Conservation (phyloP, 2,113 vertebrate species). For the Petromus typicus region DNA sequence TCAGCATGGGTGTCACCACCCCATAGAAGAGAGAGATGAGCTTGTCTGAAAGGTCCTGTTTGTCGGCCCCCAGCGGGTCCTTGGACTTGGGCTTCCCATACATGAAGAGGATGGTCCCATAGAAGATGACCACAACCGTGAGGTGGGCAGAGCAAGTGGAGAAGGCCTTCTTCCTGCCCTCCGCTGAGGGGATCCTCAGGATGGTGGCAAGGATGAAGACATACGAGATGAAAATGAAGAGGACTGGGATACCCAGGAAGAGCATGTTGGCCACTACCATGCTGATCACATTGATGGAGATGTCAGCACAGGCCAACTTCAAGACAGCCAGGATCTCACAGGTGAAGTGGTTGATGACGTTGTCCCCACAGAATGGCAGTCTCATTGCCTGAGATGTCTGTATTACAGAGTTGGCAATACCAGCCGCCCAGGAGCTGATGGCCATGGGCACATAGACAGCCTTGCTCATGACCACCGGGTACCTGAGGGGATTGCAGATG, state of each 20-base stretch:
- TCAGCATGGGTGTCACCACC: slow-evolving; percentile 78
- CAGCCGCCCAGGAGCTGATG: slow-evolving; percentile 36
- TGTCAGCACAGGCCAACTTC: slow-evolving; percentile 72
- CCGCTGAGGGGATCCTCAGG: slow-evolving; percentile 69
- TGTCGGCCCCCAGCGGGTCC: background rate
- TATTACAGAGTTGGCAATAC: slow-evolving; percentile 51
- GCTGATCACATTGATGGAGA: slow-evolving; percentile 65
- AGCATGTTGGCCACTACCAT: slow-evolving; percentile 66
- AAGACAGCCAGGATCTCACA: slow-evolving; percentile 75
- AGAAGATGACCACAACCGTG: slow-evolving; percentile 48
- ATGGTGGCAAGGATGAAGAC: slow-evolving; percentile 67
- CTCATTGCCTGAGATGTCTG: slow-evolving; percentile 60
- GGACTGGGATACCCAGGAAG: slow-evolving; percentile 29
- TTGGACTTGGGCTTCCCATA: slow-evolving; percentile 72
- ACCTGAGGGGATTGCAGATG: slow-evolving; percentile 72
- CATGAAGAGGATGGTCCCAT: slow-evolving; percentile 73
- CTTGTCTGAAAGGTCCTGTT: slow-evolving; percentile 70
- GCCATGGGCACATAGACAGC: slow-evolving; percentile 59
- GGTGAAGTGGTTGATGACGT: slow-evolving; percentile 69
- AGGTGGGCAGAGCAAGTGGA: slow-evolving; percentile 78
- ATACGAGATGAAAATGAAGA: slow-evolving; percentile 61
- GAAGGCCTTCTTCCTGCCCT: slow-evolving; percentile 71
- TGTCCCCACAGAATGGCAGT: slow-evolving; percentile 69
- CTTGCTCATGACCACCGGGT: slow-evolving; percentile 71
- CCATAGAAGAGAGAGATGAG: slow-evolving; percentile 79